Evolutionary conservation across 2,797 vertebrate genomes (phyloP).

Genomic region (Sebastes iracundus): DNA sequence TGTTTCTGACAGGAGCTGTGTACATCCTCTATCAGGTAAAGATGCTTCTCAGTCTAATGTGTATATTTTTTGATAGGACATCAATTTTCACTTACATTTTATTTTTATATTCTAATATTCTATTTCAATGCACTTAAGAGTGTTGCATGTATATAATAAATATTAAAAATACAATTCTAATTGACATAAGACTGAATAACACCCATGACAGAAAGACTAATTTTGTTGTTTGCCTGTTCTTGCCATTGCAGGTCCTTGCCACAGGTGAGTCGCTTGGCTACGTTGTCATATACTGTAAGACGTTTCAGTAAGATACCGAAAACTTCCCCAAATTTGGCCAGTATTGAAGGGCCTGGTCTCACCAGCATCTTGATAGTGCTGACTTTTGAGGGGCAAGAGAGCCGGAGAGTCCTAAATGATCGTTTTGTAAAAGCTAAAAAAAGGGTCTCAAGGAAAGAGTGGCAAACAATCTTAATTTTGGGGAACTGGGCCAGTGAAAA

Average conservation of each 20-base stretch:
- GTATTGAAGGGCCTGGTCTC: not conserved
- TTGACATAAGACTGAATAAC: not conserved
- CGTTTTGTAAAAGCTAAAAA: too few relatives aligned
- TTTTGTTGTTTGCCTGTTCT: not conserved
- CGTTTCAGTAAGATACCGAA: not conserved
- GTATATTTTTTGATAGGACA: not conserved
- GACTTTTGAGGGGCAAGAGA: not conserved
- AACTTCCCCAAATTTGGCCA: not conserved
- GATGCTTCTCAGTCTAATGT: not conserved
- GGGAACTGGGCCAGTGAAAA: too few relatives aligned
- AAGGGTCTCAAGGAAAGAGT: too few relatives aligned
- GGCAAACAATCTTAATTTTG: too few relatives aligned
- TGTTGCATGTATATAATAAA: not conserved
- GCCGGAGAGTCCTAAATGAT: too few relatives aligned
- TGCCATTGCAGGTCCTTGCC: conserved; percentile 36
- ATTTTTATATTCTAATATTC: not conserved
- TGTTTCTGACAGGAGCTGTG: conserved; percentile 33
- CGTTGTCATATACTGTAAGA: not conserved
- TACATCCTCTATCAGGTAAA: conserved; percentile 49
- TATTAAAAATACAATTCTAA: not conserved
- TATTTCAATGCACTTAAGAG: not conserved
- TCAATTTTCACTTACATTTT: not conserved
- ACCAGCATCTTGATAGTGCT: not conserved
- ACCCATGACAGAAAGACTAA: not conserved
- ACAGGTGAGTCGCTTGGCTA: conserved; percentile 21